These are phyloP conservation scores for Conchocele bisecta DNA, from an alignment of 2,888 invertebrate genomes.

Conservation along the genomic window DNA sequence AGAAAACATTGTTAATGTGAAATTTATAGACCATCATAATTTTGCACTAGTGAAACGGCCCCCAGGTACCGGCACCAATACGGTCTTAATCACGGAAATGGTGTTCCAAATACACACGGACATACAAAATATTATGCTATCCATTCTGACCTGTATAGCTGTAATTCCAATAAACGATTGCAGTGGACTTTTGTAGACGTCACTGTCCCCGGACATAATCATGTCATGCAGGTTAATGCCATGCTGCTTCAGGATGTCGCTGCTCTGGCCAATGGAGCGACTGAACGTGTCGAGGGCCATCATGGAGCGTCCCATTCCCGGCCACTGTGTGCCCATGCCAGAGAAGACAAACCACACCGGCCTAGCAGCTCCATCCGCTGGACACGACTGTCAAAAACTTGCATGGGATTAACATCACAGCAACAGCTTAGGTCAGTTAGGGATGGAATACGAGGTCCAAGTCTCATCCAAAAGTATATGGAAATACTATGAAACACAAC, in stretches of 20 bases:
- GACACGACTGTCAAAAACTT: constrained; percentile 11
- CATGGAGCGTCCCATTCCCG: constrained; percentile 95
- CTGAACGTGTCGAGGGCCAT: constrained; percentile 92
- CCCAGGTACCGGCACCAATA: too few relatives aligned
- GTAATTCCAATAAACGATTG: constrained; percentile 97
- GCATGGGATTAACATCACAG: too few relatives aligned
- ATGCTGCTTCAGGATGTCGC: constrained; percentile 90
- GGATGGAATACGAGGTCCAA: too few relatives aligned
- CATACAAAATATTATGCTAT: too few relatives aligned
- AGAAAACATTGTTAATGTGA: too few relatives aligned
- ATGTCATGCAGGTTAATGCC: constrained; percentile 92
- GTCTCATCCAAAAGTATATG: too few relatives aligned
- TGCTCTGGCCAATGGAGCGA: constrained; percentile 89
- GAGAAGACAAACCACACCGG: constrained; percentile 98
- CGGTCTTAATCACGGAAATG: too few relatives aligned
- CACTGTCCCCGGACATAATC: constrained; percentile 89
- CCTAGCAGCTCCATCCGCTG: constrained; percentile 80
- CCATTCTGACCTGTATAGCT: constrained; percentile 93
- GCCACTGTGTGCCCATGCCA: constrained; percentile 99
- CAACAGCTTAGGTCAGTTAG: too few relatives aligned
- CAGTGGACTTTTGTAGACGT: constrained; percentile 92
- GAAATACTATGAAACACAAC: too few relatives aligned
- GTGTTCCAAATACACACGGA: too few relatives aligned
- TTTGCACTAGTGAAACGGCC: too few relatives aligned
- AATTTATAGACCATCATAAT: too few relatives aligned